These are phyloP conservation scores for human (Homo sapiens) DNA, from an alignment of 2,113 vertebrate genomes.

Conservation along the genomic window DNA sequence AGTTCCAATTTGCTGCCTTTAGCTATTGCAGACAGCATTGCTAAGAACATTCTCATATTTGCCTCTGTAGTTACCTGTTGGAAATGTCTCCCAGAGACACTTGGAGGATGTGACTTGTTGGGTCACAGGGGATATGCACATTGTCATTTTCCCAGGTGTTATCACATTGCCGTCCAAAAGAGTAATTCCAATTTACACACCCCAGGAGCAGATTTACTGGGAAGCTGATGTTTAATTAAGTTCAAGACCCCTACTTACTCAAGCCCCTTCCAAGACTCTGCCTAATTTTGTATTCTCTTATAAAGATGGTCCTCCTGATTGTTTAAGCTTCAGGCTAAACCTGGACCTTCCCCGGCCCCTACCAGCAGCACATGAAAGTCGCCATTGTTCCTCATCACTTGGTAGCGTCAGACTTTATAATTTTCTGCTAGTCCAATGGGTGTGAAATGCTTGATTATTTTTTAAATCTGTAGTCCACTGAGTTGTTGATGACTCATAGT, in stretches of 20 bases:
- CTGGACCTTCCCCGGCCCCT: background rate
- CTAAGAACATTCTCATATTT: background rate
- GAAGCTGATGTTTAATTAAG: background rate
- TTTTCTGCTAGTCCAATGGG: conserved; percentile 12
- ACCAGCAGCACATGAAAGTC: background rate
- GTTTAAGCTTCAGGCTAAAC: background rate
- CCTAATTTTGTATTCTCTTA: background rate
- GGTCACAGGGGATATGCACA: background rate
- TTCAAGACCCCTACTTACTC: background rate
- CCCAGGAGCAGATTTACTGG: background rate
- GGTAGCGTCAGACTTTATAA: background rate
- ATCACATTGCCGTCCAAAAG: background rate
- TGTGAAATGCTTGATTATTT: conserved; percentile 5
- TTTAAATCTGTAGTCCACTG: background rate
- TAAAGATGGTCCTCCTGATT: background rate
- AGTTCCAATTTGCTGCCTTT: background rate
- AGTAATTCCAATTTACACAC: background rate
- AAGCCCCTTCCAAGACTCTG: background rate
- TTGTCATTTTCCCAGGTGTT: background rate
- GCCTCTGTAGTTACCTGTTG: background rate
- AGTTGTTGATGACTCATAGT: background rate
- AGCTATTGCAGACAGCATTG: background rate
- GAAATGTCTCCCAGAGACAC: background rate
- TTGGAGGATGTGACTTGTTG: background rate
- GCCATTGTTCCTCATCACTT: background rate